phyloP scores from a whole-genome alignment of 1,140 invertebrate genomes.

The Halyomorpha halys region DNA sequence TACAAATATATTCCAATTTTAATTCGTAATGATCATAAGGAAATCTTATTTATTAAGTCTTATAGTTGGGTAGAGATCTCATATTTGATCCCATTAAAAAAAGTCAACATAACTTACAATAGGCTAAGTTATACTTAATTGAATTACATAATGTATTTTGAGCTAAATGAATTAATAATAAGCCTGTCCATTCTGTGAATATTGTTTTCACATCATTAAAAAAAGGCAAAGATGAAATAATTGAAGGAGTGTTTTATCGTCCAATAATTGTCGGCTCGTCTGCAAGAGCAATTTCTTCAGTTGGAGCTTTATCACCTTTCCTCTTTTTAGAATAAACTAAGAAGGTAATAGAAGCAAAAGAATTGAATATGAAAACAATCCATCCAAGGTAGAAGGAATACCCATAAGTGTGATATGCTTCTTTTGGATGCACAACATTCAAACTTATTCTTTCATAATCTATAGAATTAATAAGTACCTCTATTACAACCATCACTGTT shows the following conservation, averaged over 20 bases:
- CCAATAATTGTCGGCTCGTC: slow-evolving; percentile 76
- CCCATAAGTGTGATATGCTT: slow-evolving; percentile 51
- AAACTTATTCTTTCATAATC: slow-evolving; percentile 58
- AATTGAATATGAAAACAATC: slow-evolving; percentile 62
- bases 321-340: slow-evolving; percentile 70
- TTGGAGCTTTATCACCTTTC: slow-evolving; percentile 67
- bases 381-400: slow-evolving; percentile 70
- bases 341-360: slow-evolving; percentile 58
- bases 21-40: no score
- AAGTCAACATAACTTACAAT: no score
- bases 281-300: slow-evolving; percentile 66
- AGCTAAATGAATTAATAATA: no score
- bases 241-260: slow-evolving; percentile 39
- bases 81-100: no score
- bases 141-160: no score
- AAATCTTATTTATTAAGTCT: no score
- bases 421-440: slow-evolving; percentile 53
- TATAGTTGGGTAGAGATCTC: no score
- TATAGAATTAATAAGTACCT: slow-evolving; percentile 62
- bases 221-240: no score
- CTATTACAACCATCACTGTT: slow-evolving; percentile 65
- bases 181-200: no score
- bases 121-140: no score
- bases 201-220: no score
- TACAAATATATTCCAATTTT: no score